These are phyloP conservation scores for Synaphobranchus kaupii DNA, from an alignment of 2,797 vertebrate species.

Conservation along the genomic window DNA sequence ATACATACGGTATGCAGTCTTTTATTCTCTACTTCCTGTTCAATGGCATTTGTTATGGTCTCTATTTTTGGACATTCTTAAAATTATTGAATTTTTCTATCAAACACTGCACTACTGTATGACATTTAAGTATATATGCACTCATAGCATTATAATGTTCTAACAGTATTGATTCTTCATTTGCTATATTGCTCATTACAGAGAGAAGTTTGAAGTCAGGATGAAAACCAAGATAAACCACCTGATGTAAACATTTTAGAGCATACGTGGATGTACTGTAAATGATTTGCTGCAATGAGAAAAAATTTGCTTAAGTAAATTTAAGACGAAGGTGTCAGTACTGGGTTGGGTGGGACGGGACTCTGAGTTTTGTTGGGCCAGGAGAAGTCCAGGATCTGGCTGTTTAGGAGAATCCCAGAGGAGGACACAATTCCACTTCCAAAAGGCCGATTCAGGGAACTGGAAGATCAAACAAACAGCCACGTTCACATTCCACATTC, in stretches of 20 bases:
- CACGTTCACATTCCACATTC: background rate
- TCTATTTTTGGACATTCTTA: no score
- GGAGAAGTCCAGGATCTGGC: constrained; percentile 95
- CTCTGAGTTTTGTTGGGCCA: constrained; percentile 86
- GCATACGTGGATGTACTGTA: background rate
- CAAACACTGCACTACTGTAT: background rate
- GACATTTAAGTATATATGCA: background rate
- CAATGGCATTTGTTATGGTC: background rate
- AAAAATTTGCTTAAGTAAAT: background rate
- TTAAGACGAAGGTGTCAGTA: constrained; percentile 48
- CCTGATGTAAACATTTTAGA: background rate
- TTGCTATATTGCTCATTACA: background rate
- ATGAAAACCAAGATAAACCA: background rate
- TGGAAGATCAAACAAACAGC: constrained; percentile 52
- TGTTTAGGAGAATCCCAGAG: constrained; percentile 94
- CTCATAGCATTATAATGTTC: background rate
- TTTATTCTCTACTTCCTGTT: background rate
- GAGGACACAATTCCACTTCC: constrained; percentile 91
- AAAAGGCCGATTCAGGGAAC: constrained; percentile 94
- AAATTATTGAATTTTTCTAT: background rate
- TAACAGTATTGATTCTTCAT: background rate
- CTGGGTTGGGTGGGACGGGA: constrained; percentile 68
- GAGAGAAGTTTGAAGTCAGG: background rate
- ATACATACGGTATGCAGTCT: background rate
- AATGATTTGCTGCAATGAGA: background rate